phyloP scores from a whole-genome alignment of 2,113 vertebrate genomes.

The Sterna hirundo region DNA sequence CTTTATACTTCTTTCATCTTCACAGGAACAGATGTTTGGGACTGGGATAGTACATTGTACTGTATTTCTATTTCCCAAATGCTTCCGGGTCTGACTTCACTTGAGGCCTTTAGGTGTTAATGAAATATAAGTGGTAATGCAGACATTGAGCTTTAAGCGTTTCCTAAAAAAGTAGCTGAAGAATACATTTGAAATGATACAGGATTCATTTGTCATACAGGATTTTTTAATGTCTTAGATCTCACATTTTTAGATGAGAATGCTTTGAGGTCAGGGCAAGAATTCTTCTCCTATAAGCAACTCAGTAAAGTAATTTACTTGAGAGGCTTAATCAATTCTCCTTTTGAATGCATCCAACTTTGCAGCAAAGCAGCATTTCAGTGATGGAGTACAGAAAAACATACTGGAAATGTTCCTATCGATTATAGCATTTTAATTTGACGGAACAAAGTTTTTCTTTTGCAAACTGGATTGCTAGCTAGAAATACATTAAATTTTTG shows the following conservation, averaged over 20 bases:
- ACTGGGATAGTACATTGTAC: background rate
- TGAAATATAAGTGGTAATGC: slow-evolving; percentile 11
- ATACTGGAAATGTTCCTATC: background rate
- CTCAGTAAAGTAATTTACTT: slow-evolving; percentile 32
- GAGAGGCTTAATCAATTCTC: slow-evolving; percentile 33
- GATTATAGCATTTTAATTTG: background rate
- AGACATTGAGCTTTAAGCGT: background rate
- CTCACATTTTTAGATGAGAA: background rate
- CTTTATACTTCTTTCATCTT: background rate
- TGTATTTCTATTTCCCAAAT: background rate
- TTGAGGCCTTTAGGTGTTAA: background rate
- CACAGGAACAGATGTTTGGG: background rate
- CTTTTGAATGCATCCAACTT: slow-evolving; percentile 2
- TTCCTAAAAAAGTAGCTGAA: background rate
- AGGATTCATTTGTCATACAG: background rate
- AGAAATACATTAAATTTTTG: background rate
- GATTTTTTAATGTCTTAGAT: background rate
- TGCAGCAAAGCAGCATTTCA: background rate
- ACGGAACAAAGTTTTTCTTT: background rate
- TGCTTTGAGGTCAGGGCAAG: background rate
- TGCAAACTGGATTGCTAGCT: background rate
- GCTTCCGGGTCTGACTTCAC: background rate
- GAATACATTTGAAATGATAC: background rate
- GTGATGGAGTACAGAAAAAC: background rate
- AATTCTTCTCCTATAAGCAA: background rate